phyloP scores from a whole-genome alignment of 2,113 vertebrate species.

The Pteruthius melanotis region DNA sequence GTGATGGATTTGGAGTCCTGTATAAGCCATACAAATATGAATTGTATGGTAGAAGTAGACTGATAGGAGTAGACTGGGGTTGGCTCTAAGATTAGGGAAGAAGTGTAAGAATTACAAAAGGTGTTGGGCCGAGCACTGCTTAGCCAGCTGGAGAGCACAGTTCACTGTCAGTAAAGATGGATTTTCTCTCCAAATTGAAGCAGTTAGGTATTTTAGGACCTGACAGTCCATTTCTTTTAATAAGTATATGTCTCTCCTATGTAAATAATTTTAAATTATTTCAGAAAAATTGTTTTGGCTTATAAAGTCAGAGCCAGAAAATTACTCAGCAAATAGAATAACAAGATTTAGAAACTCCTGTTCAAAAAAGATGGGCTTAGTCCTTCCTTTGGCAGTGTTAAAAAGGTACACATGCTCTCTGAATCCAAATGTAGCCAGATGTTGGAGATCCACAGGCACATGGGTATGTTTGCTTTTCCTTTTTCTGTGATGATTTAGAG shows the following conservation, averaged over 20 bases:
- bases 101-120: background rate
- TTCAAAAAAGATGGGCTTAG: background rate
- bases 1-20: background rate
- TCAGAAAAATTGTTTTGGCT: background rate
- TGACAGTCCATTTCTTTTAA: background rate
- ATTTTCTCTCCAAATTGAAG: background rate
- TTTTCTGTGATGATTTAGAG: background rate
- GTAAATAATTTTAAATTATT: background rate
- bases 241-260: background rate
- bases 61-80: background rate
- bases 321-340: background rate
- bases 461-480: background rate
- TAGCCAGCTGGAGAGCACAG: background rate
- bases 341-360: background rate
- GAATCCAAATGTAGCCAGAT: background rate
- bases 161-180: background rate
- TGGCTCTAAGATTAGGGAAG: background rate
- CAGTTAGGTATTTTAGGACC: background rate
- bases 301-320: background rate
- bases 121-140: background rate
- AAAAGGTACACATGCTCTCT: background rate
- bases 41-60: background rate
- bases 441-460: background rate
- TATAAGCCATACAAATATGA: background rate
- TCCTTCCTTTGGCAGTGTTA: rapidly evolving